Base-by-base conservation (phyloP, 1,140 invertebrate genomes). In the Coptotermes formosanus region DNA sequence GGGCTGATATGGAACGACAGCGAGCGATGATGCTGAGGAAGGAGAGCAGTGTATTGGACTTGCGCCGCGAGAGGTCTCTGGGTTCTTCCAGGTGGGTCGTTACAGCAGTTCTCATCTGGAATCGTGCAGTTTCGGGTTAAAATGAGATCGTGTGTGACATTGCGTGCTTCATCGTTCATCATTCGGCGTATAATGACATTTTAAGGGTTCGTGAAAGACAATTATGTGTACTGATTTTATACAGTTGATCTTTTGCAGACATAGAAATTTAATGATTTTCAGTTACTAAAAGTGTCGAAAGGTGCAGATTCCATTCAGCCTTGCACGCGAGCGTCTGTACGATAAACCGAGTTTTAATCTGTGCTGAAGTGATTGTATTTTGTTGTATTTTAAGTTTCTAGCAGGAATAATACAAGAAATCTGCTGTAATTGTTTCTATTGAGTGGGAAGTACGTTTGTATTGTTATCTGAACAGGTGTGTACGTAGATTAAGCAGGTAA, bases 31-130 rank as follows among this genome's bases (percentile, higher is more conserved):
- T 75, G 16, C 64, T 11, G 64, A 75, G 19, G 8, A 25, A 75
- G 25, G 64, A 30, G 64, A 75, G 25, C 6, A 30, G 9, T 75
- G n/a, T 3, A 30, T 3, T n/a, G 64, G 64, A n/a, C 64, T 75
- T 75, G 64, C 64, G 64, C 64, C 64, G 64, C 64, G n/a, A 14
- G 64, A 75, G 64, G 64, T 75, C 64, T 75, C 64, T 75, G 64
- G 8, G 64, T 75, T 30, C 64, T 25, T 75, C n/a, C 64, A 25
- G n/a, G 19, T 25, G 64, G 64, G 64, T 75, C 64, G 64, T 75
- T 75, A 75, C 64, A 75, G 64, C 64, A n/a, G n/a, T 55, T 75
- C 64, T 75, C 25, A 75, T 75, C 64, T 75, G 25, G 64, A 75
- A 30, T 75, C 64, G 25, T n/a, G 64, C 64, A 75, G 64, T 75